These are phyloP conservation scores for Drusus annulatus DNA, from an alignment of 1,140 invertebrate genomes.

Conservation along the genomic window DNA sequence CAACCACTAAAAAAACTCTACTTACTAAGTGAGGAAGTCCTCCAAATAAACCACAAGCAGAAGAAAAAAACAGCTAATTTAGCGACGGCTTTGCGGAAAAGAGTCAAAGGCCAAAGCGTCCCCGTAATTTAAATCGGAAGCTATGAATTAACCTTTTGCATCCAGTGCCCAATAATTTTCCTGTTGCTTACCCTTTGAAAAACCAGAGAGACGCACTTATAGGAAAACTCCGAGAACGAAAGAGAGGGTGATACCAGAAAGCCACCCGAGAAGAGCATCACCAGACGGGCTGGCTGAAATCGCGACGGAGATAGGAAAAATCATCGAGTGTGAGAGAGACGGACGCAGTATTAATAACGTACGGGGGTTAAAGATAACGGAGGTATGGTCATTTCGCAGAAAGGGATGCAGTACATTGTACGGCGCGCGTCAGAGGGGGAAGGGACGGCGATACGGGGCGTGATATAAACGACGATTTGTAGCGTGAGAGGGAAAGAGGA, in stretches of 20 bases:
- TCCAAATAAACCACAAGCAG: not conserved
- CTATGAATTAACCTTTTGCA: conserved; percentile 33
- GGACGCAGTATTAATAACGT: not conserved
- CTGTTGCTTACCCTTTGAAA: conserved; percentile 20
- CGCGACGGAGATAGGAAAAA: not conserved
- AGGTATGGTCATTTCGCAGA: too few relatives aligned
- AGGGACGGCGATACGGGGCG: not conserved
- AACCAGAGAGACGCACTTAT: not conserved
- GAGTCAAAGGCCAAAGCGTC: conserved; percentile 13
- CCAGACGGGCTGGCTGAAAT: not conserved
- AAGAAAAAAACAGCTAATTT: conserved; percentile 27
- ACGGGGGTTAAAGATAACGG: too few relatives aligned
- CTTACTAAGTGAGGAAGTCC: not conserved
- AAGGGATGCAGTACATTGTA: not conserved
- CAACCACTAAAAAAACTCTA: not conserved
- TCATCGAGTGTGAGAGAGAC: not conserved
- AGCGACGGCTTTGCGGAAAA: conserved; percentile 6
- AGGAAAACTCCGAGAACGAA: conserved; percentile 2
- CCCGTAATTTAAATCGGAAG: conserved; percentile 12
- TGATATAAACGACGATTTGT: conserved; percentile 10
- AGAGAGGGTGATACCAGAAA: conserved; percentile 3
- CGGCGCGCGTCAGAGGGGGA: not conserved
- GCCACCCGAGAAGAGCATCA: conserved; percentile 3
- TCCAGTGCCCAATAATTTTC: conserved; percentile 15
- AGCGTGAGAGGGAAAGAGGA: not conserved